Base-by-base conservation (phyloP, 2,888 invertebrate species). In the Calephelis perditalis region DNA sequence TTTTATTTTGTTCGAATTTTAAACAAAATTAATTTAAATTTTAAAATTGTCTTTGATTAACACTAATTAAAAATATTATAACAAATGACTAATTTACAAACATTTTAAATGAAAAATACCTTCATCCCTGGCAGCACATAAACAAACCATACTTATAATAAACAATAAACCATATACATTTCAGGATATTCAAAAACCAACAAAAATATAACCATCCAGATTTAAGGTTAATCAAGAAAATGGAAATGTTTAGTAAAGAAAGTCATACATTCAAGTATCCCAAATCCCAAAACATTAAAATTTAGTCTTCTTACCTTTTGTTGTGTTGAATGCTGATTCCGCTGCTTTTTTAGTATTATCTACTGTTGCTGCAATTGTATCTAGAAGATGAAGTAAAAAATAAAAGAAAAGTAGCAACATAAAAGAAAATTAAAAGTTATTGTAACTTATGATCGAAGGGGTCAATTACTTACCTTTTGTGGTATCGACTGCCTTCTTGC, bases 261-360 rank as follows among this genome's bases (percentile, higher is more conserved):
- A 36, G 40, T 40, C 40, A 40, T 7, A 6, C 40, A 40, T 40
- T 40, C 6, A 40, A 40, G 54, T 10, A 26, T 52, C 52, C 52
- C 26, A 49, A 35, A 35, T 35, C 52, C 54, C 54, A 35, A 7
- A 36, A 54, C 1, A 11, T 2, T 11, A 52, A 7, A 26, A 9
- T 35, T 11, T 36, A 54, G 54, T 70, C 72, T 67, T 77, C 76
- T 77, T 74, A 86, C 89, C 87, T 83, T 84, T 89, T 35, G 88
- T 79, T 63, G 85, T 73, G 66, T 81, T 84, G 57, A 79, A 77
- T n/a, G 91, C 90, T 15, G 86, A 75, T 65, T 88, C 88, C 1
- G 91, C 88, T 9, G 86, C 82, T 65, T 85, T 91, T 75, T 86
- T 90, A 63, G 91, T 84, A 67, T 82, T 87, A 69, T 88, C 88